These are phyloP conservation scores for Heliocidaris tuberculata DNA, from an alignment of 35 echinoderm and acorn worm genomes.

Conservation along the genomic window DNA sequence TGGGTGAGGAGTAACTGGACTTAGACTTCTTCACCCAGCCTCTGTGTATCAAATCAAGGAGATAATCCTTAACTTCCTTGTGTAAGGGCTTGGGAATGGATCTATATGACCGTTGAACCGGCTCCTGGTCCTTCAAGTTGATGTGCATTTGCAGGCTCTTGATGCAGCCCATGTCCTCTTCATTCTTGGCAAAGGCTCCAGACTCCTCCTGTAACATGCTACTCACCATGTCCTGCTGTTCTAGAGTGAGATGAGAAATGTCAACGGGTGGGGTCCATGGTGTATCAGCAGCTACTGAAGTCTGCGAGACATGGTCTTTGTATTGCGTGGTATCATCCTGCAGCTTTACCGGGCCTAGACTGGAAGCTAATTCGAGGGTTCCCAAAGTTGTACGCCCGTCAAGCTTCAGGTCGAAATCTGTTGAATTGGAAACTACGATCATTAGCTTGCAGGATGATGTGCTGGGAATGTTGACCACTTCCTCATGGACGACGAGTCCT, in stretches of 20 bases:
- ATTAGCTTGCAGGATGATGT: conserved; percentile 44
- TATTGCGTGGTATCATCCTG: not conserved
- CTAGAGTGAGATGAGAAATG: not conserved
- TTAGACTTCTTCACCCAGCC: no score
- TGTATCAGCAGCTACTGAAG: not conserved
- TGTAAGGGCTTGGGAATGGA: no score
- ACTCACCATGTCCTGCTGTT: not conserved
- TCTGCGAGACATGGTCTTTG: not conserved
- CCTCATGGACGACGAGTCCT: conserved; percentile 23
- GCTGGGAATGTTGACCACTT: conserved; percentile 34
- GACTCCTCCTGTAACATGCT: conserved; percentile 19
- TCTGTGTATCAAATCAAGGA: no score
- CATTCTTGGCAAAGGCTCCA: conserved; percentile 30
- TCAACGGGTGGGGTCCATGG: conserved; percentile 55
- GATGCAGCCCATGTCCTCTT: conserved; percentile 38
- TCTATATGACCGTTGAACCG: no score
- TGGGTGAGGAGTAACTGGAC: no score
- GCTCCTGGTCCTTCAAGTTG: no score
- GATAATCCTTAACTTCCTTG: no score
- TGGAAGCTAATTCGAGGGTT: conserved; percentile 14
- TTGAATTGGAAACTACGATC: conserved; percentile 49
- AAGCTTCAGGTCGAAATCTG: conserved; percentile 38
- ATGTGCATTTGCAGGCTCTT: conserved; percentile 45
- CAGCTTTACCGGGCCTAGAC: not conserved
- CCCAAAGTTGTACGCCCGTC: conserved; percentile 52